Conservation (phyloP, 2,113 vertebrate species). For the Thunnus maccoyii region DNA sequence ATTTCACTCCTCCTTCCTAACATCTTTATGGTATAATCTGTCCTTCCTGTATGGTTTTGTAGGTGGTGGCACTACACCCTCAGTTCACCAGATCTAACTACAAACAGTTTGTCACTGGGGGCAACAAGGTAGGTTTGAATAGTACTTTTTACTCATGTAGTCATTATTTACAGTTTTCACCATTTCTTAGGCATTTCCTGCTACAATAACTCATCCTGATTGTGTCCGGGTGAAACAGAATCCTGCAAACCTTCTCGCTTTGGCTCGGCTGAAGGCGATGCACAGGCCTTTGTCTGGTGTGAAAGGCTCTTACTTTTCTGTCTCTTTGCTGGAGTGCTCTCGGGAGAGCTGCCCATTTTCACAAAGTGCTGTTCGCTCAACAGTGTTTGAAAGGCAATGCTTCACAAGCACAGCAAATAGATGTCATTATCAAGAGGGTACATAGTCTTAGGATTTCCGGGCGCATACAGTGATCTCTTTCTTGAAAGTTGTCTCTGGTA, state of each 20-base stretch:
- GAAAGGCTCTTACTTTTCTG: slow-evolving; percentile 81
- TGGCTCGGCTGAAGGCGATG: slow-evolving; percentile 42
- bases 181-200: slow-evolving; percentile 34
- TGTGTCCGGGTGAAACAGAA: slow-evolving; percentile 57
- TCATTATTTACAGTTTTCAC: slow-evolving; percentile 42
- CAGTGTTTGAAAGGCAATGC: slow-evolving; percentile 82
- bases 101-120: slow-evolving; percentile 98
- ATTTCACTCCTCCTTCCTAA: neutral
- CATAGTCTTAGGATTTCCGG: slow-evolving; percentile 68
- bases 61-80: slow-evolving; percentile 93
- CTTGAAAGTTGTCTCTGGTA: slow-evolving; percentile 36
- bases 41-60: slow-evolving; percentile 18
- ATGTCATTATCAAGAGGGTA: slow-evolving; percentile 82
- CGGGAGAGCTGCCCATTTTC: slow-evolving; percentile 82
- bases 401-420: slow-evolving; percentile 79
- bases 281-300: slow-evolving; percentile 70
- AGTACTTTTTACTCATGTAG: neutral
- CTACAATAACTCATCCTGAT: slow-evolving; percentile 56
- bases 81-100: slow-evolving; percentile 94
- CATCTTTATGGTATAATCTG: neutral
- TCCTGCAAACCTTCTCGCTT: slow-evolving; percentile 46
- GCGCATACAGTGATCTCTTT: slow-evolving; percentile 42
- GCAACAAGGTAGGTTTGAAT: slow-evolving; percentile 92
- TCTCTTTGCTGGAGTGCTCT: slow-evolving; percentile 81
- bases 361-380: slow-evolving; percentile 84